Percentiles rank a stretch among this genome's conserved stretches.
Conservation (phyloP, 2,888 invertebrate genomes). For the Suillia variegata region DNA sequence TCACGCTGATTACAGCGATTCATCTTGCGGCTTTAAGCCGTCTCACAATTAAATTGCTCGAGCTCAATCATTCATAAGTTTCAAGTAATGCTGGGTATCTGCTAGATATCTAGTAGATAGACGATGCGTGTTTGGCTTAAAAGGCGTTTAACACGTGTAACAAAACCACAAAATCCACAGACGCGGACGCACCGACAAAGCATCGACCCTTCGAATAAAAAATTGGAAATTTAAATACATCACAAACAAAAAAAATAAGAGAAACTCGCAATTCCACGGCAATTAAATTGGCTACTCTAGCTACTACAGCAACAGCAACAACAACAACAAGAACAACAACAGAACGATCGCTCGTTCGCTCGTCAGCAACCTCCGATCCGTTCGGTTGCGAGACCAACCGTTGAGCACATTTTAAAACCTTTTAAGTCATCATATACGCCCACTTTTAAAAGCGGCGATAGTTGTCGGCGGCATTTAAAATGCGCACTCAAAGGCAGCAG, state of each 20-base stretch:
- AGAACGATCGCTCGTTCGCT: neutral
- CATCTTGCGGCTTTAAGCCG: constrained; percentile 9
- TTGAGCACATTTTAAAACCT: constrained; percentile 49
- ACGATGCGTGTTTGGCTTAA: neutral
- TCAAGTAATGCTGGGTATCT: neutral
- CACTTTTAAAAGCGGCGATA: constrained; percentile 36
- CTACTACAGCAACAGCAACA: too few relatives aligned
- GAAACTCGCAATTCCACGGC: neutral
- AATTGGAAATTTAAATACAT: neutral
- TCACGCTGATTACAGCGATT: constrained; percentile 14
- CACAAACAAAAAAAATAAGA: neutral
- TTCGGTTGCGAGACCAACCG: neutral
- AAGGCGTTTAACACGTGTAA: constrained; percentile 40
- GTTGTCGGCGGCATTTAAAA: neutral
- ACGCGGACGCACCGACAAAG: constrained; percentile 9
- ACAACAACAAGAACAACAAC: constrained; percentile 15
- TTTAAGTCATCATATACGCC: constrained; percentile 54
- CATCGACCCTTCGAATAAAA: neutral
- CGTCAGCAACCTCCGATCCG: constrained; percentile 11
- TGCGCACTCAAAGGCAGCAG: constrained; percentile 17
- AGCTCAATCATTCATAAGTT: constrained; percentile 10
- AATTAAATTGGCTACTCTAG: constrained; percentile 8
- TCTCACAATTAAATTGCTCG: neutral
- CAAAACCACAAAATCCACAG: constrained; percentile 23
- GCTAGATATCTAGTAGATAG: too few relatives aligned